A percentile compares a stretch with the other conserved stretches of the same genome.
phyloP scores from a whole-genome alignment of 2,113 vertebrate species.

The Phasianus colchicus region DNA sequence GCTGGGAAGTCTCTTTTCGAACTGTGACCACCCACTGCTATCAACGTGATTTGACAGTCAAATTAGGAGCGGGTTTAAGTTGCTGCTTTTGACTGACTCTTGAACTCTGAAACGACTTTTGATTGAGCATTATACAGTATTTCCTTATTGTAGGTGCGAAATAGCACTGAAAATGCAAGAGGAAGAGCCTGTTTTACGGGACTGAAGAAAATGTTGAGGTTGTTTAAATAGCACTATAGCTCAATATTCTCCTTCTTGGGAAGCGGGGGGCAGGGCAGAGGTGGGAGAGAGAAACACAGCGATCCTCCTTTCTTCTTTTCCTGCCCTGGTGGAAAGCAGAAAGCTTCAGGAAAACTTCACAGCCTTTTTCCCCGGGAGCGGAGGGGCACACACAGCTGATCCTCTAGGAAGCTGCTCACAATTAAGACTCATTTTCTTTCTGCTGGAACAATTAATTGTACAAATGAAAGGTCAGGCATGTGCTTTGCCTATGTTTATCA shows the following conservation, averaged over 20 bases:
- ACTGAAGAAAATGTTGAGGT: not conserved
- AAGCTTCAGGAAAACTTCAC: constrained; percentile 24
- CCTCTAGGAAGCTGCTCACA: constrained; percentile 55
- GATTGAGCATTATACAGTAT: not conserved
- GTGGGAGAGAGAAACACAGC: not conserved
- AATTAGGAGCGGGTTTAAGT: not conserved
- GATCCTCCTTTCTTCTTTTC: not conserved
- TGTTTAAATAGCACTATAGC: not conserved
- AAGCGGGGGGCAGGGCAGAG: too few species aligned
- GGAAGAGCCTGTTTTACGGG: not conserved
- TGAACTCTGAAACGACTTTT: not conserved
- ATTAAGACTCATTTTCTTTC: constrained; percentile 59
- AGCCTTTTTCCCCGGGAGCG: not conserved
- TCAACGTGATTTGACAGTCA: not conserved
- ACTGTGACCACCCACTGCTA: not conserved
- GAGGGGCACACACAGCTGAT: constrained; percentile 41
- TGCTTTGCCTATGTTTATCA: constrained; percentile 63
- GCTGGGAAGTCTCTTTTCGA: not conserved
- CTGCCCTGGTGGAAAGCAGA: not conserved
- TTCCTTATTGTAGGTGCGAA: not conserved
- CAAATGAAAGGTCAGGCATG: constrained; percentile 64
- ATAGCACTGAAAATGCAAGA: not conserved
- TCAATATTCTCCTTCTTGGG: not conserved
- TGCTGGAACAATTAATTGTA: constrained; percentile 62
- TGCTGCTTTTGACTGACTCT: not conserved